Base-by-base conservation (phyloP, 2,888 invertebrate genomes). In the Syritta pipiens region DNA sequence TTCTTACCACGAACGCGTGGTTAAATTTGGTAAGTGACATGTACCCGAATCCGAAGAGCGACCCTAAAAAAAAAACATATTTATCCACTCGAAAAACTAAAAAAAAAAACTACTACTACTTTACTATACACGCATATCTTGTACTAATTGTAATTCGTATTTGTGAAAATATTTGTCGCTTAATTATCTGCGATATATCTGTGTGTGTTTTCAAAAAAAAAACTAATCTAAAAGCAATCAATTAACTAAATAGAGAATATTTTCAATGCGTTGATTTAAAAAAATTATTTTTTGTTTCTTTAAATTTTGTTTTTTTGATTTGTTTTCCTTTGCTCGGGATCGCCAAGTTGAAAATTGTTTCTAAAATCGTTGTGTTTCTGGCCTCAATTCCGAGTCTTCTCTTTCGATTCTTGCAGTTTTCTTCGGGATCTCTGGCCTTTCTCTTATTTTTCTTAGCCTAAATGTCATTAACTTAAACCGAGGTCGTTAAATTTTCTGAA, bases 1-100 rank as follows among this genome's bases (percentile, higher is more conserved):
- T 98, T 91, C 94, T 98, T 91, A 96, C 97, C 89, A 97, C 97
- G 90, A 98, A 97, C 92, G 95, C 97, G 90, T 98, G 97, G 97
- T 94, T 97, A 89, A 96, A 97, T 92, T 93, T 97, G 96, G 97
- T 97, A 94, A 96, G 97, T 96, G 91, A 91, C 89, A 89, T 89
- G 89, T 89, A 89, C 89, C 89, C 89, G 88, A 85, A 81, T 49
- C 74, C 55, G 63, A 81, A 67, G 65, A 57, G 60, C 57, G 77
- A 68, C 71, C 63, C 57, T 62, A n/a, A n/a, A n/a, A n/a, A n/a
- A n/a, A n/a, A n/a, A n/a, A n/a, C n/a, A 37, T 17, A 37, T 37
- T 37, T 37, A 37, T 37, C 37, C 17, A 37, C 37, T 17, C 14
- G 17, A 17, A 28, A 7, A 28, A 28, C 28, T 28, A 28, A n/a